These are phyloP conservation scores for Ciconia maguari DNA, from an alignment of 2,113 vertebrate genomes.

Conservation along the genomic window DNA sequence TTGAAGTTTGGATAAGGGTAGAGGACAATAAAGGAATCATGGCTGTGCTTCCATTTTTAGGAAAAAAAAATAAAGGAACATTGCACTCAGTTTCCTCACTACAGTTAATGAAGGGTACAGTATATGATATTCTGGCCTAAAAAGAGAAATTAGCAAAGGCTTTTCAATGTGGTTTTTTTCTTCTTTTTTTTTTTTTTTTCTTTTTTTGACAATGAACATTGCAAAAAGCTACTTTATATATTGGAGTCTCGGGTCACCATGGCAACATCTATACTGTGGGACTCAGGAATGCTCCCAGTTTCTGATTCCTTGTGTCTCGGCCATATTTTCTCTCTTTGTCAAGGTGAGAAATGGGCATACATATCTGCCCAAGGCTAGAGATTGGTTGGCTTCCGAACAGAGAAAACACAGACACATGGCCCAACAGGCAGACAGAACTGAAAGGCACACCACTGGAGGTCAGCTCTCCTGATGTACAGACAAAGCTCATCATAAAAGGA, in stretches of 20 bases:
- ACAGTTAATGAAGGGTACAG: not conserved
- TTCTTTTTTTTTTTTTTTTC: not conserved
- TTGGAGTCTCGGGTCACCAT: not conserved
- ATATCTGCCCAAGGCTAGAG: not conserved
- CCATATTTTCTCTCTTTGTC: not conserved
- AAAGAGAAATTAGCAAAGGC: not conserved
- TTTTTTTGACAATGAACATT: not conserved
- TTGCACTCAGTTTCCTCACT: not conserved
- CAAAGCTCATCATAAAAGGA: not conserved
- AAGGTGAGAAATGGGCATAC: not conserved
- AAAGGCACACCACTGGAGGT: not conserved
- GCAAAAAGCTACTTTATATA: not conserved
- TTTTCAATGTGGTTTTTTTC: not conserved
- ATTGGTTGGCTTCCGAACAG: not conserved
- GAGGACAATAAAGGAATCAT: not conserved
- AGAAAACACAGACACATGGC: not conserved
- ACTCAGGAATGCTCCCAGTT: not conserved
- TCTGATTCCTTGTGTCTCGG: not conserved
- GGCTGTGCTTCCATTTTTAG: not conserved
- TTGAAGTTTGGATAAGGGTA: not conserved
- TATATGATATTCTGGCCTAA: not conserved
- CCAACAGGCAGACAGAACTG: not conserved
- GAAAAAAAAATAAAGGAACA: not conserved
- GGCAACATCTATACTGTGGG: not conserved
- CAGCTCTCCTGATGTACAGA: not conserved